These are phyloP conservation scores for Clarias laeviceps DNA, from an alignment of 2,797 vertebrate species.

Conservation along the genomic window DNA sequence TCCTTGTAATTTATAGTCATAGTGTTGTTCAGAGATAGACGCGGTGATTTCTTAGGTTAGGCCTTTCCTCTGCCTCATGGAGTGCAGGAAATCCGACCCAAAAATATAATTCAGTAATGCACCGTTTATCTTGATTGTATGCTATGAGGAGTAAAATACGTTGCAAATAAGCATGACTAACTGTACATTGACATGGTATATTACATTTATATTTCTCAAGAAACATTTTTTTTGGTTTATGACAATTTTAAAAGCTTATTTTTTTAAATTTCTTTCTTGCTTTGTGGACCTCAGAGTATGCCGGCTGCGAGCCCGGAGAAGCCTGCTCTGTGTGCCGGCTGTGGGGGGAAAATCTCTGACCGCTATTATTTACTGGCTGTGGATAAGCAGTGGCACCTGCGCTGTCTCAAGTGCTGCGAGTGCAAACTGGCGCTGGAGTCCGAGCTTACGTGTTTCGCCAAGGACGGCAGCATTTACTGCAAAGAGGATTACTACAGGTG, in stretches of 20 bases:
- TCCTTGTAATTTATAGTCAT: not conserved
- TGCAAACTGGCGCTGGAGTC: conserved; percentile 98
- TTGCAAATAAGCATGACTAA: not conserved
- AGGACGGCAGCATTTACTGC: conserved; percentile 99
- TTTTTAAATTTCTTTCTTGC: not conserved
- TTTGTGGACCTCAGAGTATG: conserved; percentile 79
- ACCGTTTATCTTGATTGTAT: not conserved
- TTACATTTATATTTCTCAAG: no score
- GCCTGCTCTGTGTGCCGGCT: conserved; percentile 95
- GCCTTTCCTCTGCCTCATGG: not conserved
- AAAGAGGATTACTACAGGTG: conserved; percentile 99
- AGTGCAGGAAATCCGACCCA: not conserved
- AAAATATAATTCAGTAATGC: not conserved
- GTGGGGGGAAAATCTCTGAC: conserved; percentile 96
- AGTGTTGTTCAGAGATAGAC: not conserved
- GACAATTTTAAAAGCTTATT: no score
- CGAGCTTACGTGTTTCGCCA: conserved; percentile 97
- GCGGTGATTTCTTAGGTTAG: not conserved
- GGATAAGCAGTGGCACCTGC: conserved; percentile 98
- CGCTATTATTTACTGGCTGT: conserved; percentile 99
- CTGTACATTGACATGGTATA: no score
- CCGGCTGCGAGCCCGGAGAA: conserved; percentile 96
- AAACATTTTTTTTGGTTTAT: not conserved
- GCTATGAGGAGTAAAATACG: no score
- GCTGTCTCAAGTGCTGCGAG: conserved; percentile 99